Percentiles rank a stretch among this genome's conserved stretches.
phyloP scores from a whole-genome alignment of 2,797 vertebrate species.

The Nasua narica region DNA sequence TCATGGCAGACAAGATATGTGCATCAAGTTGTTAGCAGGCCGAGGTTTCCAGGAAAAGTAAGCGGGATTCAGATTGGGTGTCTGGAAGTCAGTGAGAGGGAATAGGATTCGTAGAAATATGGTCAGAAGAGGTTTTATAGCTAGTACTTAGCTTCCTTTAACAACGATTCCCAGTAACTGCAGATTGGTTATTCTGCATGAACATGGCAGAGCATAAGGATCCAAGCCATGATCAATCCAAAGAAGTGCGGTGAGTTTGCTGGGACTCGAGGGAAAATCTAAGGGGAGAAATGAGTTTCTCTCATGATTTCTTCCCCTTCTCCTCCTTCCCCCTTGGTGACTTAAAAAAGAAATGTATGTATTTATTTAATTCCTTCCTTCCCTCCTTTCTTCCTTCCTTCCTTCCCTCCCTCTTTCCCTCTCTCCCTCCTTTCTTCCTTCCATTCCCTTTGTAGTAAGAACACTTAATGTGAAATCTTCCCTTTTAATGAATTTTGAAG shows the following conservation, averaged over 20 bases:
- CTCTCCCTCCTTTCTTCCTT: neutral
- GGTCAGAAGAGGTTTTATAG: fast-evolving
- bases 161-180: neutral
- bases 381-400: neutral
- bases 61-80: neutral
- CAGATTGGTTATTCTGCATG: neutral
- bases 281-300: neutral
- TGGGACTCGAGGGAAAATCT: neutral
- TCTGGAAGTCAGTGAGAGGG: neutral
- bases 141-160: neutral
- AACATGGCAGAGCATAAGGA: neutral
- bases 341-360: neutral
- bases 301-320: neutral
- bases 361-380: neutral
- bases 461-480: neutral
- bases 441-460: neutral
- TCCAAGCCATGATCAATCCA: neutral
- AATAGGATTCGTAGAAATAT: neutral
- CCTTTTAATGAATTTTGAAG: neutral
- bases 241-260: neutral
- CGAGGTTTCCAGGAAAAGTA: neutral
- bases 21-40: neutral
- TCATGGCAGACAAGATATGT: neutral
- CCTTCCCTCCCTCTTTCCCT: no score
- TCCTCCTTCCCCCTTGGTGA: neutral